Evolutionary conservation across 2,888 invertebrate species (phyloP), one percentile per base, ranked within the genome.

Genomic region (Ectemnius continuus): DNA sequence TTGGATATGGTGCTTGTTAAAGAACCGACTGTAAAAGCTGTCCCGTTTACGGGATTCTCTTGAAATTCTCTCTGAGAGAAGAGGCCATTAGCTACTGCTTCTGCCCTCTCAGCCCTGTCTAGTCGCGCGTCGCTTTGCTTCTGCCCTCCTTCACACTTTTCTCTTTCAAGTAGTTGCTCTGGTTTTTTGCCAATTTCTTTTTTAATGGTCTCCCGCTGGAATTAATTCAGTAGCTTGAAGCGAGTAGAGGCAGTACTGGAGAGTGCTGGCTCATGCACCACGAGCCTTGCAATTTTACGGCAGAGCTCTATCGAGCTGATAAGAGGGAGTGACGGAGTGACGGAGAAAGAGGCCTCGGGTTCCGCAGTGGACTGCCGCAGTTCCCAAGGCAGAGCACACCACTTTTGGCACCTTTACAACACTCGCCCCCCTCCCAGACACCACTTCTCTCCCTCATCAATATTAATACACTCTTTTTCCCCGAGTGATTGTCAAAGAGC

Each of bases 21-120:
- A 70, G 66, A 65, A 67, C 14, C 52, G 67, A 23, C 67, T 77
- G 66, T 75, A 64, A 75, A 82, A 69, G 67, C 66, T 57, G 63
- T 60, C 70, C 73, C 69, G 74, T 68, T 48, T 5, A 48, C 63
- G 70, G 75, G 67, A 78, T 78, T 78, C 73, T 76, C 67, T 65
- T 61, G 47, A 79, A 77, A 76, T 78, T 75, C 71, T 59, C 61
- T 62, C 28, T 36, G 20, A 6, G 28, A 36, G 28, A 36, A 36
- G 28, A 36, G 28, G 2, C 4, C 28, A 36, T 36, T 36, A 36
- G 28, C 28, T 36, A 36, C 28, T 36, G 28, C 8, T 8, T 36
- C 1, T 8, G 28, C 36, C 36, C 36, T 8, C 8, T 36, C 36
- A 11, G 11, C 1, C 2, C 36, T 36, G 8, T 36, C 36, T 23